Base-by-base conservation (phyloP, 2,888 invertebrate species). In the Acleris literana region DNA sequence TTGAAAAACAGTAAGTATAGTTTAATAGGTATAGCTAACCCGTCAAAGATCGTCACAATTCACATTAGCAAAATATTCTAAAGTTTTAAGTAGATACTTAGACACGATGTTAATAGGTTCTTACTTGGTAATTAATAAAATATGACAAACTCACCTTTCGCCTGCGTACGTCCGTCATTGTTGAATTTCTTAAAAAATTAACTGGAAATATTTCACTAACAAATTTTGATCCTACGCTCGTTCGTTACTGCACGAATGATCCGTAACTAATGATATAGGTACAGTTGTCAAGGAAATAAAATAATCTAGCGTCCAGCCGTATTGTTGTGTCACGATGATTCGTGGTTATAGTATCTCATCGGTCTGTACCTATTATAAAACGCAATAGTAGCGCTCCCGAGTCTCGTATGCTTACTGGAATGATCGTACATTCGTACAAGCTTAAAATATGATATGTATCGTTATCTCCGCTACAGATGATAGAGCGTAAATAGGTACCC, bases 121-220 rank as follows among this genome's bases (percentile, higher is more conserved):
- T 39, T 4, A 39, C 13, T 39, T 13, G 13, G 13, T 39, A 39
- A 39, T 13, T 39, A 39, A 39, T 39, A 4, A 39, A 46, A 5
- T 46, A n/a, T 13, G 13, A 13, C 2, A 48, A 61, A 70, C 77
- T 76, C 78, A 88, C 87, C 82, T 85, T 88, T 78, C 88, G 82
- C 75, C 85, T 84, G 9, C 88, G 83, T 65, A 88, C 57, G 63
- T 75, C 76, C 71, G 75, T 77, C 87, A 87, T 87, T 20, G 43
- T 62, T 54, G 13, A 44, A n/a, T 25, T 48, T 29, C 6, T 25
- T n/a, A n/a, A 16, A n/a, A 54, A 48, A 9, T 33, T 55, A 29
- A 54, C 20, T 39, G 4, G 39, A 39, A 39, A 39, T 13, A 39
- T 13, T 39, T 54, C 9, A 59, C 17, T 16, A 51, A 63, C 18